Evolutionary conservation across 2,888 invertebrate genomes (phyloP), one percentile per base, ranked within the genome.

Genomic region (Chloromyia formosa): DNA sequence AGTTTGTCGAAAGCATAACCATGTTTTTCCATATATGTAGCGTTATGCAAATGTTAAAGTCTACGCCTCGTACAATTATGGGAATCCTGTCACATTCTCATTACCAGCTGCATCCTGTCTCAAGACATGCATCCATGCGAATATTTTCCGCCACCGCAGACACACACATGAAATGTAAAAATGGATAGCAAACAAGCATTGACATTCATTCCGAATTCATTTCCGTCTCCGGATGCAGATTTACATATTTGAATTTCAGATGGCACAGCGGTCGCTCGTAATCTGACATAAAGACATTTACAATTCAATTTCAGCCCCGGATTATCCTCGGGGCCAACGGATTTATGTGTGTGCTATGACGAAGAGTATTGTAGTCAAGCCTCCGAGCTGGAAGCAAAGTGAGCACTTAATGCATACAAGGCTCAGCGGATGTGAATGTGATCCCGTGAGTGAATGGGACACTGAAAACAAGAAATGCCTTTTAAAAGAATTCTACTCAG

Each of bases 141-240:
- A n/a, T 40, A 18, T 42, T n/a, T 35, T 35, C 27, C 27, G 27
- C 27, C 27, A 35, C 27, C 27, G 27, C 27, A 35, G 3, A 35
- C 27, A 35, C 27, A 35, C 42, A 49, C 66, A 66, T 53, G 22
- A 20, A 49, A 49, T 49, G 45, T 49, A 20, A 66, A 45, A 49
- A 66, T 4, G 7, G 27, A 35, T 35, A 7, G 27, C 27, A 35
- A 35, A 35, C 27, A 35, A 35, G 27, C 58, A 56, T 71, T 56
- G 71, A 58, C 71, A 71, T 71, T 71, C 71, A 71, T 71, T 71
- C 42, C 40, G 56, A 71, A 71, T 71, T 71, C 71, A 71, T 71
- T 71, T 71, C 71, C 71, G 71, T 71, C 23, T 71, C 56, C 42
- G 71, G 54, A 69, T 69, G 35, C 69, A 54, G 56, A 71, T 71